Evolutionary conservation across 1,140 invertebrate genomes (phyloP).

Genomic region (Camponotus pennsylvanicus): DNA sequence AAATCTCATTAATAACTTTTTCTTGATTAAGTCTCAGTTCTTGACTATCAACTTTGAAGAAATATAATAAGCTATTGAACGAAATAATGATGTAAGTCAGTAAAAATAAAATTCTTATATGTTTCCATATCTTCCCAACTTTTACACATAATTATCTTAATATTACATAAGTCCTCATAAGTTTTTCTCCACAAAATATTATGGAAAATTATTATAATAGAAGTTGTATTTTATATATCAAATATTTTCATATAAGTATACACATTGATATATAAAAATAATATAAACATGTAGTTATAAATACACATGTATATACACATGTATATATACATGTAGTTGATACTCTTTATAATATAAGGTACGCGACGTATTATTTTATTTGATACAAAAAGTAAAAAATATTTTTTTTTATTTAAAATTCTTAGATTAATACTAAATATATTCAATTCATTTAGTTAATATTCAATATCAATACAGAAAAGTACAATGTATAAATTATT

Average conservation of each 20-base stretch:
- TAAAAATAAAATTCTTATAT: neutral
- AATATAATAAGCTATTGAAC: neutral
- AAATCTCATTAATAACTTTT: neutral
- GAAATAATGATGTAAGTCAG: neutral
- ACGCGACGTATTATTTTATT: slow-evolving; percentile 8
- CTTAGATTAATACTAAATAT: neutral
- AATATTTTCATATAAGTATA: neutral
- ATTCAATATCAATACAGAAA: neutral
- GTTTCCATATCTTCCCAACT: neutral
- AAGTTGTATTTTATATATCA: neutral
- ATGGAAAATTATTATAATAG: neutral
- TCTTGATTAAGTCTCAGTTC: neutral
- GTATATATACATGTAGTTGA: neutral
- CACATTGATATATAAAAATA: too few relatives aligned
- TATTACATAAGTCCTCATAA: neutral
- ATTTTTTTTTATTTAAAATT: neutral
- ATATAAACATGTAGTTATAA: neutral
- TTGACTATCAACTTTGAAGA: neutral
- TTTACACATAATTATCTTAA: neutral
- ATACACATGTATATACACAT: too few relatives aligned
- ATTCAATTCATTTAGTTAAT: slow-evolving; percentile 6
- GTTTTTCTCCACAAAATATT: neutral
- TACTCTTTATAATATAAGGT: too few relatives aligned
- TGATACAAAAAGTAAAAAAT: neutral
- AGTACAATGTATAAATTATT: neutral